phyloP scores from a whole-genome alignment of 2,797 vertebrate genomes.

The Anableps anableps region DNA sequence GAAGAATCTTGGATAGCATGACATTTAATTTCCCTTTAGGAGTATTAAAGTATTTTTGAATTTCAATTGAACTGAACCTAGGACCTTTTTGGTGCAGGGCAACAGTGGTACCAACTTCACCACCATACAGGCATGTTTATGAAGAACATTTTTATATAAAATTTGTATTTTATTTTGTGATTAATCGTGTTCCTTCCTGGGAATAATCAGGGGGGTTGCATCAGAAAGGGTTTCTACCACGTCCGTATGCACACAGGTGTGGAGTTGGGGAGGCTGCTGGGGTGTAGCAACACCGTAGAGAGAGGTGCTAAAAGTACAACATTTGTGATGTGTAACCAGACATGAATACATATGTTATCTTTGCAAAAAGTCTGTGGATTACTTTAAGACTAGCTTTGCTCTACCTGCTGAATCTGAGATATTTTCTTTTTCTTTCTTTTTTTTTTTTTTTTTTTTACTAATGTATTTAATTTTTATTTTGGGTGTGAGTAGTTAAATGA shows the following conservation, averaged over 20 bases:
- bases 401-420: not conserved
- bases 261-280: not conserved
- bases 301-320: not conserved
- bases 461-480: not conserved
- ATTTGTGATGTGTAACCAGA: not conserved
- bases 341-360: not conserved
- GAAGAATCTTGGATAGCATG: not conserved
- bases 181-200: not conserved
- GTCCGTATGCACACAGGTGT: not conserved
- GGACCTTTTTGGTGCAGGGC: not conserved
- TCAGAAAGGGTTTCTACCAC: not conserved
- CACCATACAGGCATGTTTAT: not conserved
- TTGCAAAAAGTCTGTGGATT: not conserved
- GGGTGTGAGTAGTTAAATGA: not conserved
- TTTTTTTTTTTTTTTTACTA: not conserved
- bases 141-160: not conserved
- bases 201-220: not conserved
- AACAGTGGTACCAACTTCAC: not conserved
- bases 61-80: not conserved
- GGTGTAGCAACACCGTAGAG: not conserved
- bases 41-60: not conserved
- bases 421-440: not conserved
- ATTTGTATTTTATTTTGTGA: not conserved
- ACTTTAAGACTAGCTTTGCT: not conserved
- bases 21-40: not conserved